A percentile compares a stretch with the other conserved stretches of the same genome.
These are phyloP conservation scores for Poecilobothrus nobilitatus DNA, from an alignment of 2,888 invertebrate species.

Conservation along the genomic window DNA sequence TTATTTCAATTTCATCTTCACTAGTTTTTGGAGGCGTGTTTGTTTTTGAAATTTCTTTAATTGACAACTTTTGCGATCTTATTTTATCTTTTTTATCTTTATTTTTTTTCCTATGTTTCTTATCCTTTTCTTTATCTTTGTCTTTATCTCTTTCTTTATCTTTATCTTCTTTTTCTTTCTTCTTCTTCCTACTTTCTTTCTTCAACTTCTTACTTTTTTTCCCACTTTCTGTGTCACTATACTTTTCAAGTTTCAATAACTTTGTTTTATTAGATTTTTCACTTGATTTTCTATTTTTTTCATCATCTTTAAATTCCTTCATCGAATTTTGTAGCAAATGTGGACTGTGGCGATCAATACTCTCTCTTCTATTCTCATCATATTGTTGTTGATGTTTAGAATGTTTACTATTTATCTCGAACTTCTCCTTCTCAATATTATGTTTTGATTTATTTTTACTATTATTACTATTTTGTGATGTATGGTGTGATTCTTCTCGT, in stretches of 20 bases:
- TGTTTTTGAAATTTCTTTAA: neutral
- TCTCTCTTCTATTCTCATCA: neutral
- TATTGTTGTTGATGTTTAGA: neutral
- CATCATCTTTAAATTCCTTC: conserved; percentile 28
- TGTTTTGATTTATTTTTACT: conserved; percentile 23
- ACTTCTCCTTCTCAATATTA: conserved; percentile 11
- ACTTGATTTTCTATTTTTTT: conserved; percentile 23
- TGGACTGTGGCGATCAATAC: neutral
- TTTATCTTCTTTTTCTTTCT: conserved; percentile 21
- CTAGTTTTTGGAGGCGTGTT: neutral
- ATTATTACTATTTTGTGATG: conserved; percentile 25
- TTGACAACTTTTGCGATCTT: conserved; percentile 13
- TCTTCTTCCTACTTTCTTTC: conserved; percentile 45
- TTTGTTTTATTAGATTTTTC: conserved; percentile 38
- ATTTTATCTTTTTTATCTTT: conserved; percentile 23
- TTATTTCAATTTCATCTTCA: conserved; percentile 15
- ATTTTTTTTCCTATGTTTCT: conserved; percentile 26
- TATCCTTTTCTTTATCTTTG: conserved; percentile 20
- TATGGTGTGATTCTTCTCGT: conserved; percentile 20
- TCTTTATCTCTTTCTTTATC: conserved; percentile 29
- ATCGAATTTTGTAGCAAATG: neutral
- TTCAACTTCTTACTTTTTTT: conserved; percentile 51
- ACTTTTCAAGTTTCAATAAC: conserved; percentile 33
- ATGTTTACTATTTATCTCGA: neutral
- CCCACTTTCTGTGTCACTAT: conserved; percentile 27